These are phyloP conservation scores for Platycheirus albimanus DNA, from an alignment of 2,888 invertebrate species.

Conservation along the genomic window DNA sequence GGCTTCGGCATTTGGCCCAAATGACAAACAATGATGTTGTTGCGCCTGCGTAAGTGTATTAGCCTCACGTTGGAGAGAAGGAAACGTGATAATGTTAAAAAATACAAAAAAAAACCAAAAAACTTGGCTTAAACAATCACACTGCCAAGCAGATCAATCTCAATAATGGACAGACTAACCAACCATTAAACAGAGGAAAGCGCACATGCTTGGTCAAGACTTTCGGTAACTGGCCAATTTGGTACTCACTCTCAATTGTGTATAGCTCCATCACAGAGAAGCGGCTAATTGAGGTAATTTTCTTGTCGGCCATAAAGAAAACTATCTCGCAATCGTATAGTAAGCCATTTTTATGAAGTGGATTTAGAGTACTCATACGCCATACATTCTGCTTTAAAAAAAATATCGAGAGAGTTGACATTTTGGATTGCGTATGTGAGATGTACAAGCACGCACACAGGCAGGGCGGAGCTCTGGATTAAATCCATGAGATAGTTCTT, in stretches of 20 bases:
- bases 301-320: slow-evolving; percentile 64
- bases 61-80: not conserved
- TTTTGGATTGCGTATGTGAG: slow-evolving; percentile 22
- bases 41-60: slow-evolving; percentile 21
- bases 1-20: slow-evolving; percentile 11
- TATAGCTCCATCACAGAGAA: slow-evolving; percentile 21
- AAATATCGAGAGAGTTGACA: slow-evolving; percentile 60
- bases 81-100: not conserved
- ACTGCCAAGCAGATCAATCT: no score
- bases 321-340: slow-evolving; percentile 42
- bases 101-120: slow-evolving; percentile 3
- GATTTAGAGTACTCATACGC: slow-evolving; percentile 32
- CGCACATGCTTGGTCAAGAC: slow-evolving; percentile 52
- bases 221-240: slow-evolving; percentile 41
- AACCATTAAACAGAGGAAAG: slow-evolving; percentile 45
- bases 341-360: slow-evolving; percentile 21
- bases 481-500: slow-evolving; percentile 40
- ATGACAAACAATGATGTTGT: slow-evolving; percentile 12
- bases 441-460: slow-evolving; percentile 27
- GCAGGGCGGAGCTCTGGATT: slow-evolving; percentile 73
- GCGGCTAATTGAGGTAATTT: slow-evolving; percentile 52
- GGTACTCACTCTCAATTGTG: slow-evolving; percentile 22
- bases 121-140: slow-evolving; percentile 8
- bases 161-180: slow-evolving; percentile 13
- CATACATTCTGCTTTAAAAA: not conserved